Base-by-base conservation (phyloP, 2,113 vertebrate species). In the Astur gentilis region DNA sequence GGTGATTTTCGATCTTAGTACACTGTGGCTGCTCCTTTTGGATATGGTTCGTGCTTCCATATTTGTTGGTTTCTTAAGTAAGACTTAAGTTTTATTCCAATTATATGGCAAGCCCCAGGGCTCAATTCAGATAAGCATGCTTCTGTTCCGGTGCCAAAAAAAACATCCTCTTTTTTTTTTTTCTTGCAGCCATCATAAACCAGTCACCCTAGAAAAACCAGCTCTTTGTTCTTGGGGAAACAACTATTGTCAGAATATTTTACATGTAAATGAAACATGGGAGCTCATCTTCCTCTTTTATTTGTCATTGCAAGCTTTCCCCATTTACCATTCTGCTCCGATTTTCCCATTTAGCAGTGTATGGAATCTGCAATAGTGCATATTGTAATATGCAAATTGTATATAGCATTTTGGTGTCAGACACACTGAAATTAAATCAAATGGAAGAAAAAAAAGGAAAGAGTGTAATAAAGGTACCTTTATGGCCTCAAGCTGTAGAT, bases 401-500 rank as follows among this genome's bases (percentile, higher is more conserved):
- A 90, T 89, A 94, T 95, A 97, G 95, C 90, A 83, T 97, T 95
- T 97, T 96, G 96, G 95, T 97, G 97, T 98, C 97, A 98, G 97
- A 97, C 95, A 97, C 95, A 97, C 89, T 93, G 96, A 98, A 98
- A 98, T 98, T 98, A 97, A 98, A 97, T 98, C 98, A 98, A 98
- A 98, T 98, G 97, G 97, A 96, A 97, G 95, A 96, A 97, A 89
- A 93, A 97, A 89, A 91, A 97, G 92, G 79, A 96, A 97, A 98
- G 82, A 97, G 98, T 98, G 97, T 97, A 98, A 98, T 97, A 97
- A 98, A 98, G 93, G 98, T 98, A 97, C 98, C 98, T 98, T 98
- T 98, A 97, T 98, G 98, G 98, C 98, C 98, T 91, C 98, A 97
- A 99, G 99, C 98, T 97, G 98, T 99, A 98, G 98, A 99, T 98